Conservation (phyloP, 2,888 invertebrate genomes). For the Drosophila koepferae region DNA sequence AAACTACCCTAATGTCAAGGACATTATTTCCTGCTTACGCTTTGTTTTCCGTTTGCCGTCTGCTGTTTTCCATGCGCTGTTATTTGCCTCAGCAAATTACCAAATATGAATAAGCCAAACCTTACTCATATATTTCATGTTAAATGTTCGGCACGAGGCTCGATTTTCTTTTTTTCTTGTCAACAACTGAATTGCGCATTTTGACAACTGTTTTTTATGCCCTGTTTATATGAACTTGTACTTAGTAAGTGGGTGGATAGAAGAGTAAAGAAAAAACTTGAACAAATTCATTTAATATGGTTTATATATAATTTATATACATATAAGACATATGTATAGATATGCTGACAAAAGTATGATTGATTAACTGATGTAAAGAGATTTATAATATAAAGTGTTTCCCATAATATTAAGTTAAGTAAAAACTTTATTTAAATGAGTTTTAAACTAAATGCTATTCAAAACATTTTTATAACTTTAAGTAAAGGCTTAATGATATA, state of each 20-base stretch:
- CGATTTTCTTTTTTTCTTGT: neutral
- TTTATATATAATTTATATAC: too few species aligned
- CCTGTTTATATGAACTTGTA: neutral
- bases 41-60: constrained; percentile 2
- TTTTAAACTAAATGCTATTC: too few species aligned
- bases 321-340: neutral
- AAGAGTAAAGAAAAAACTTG: neutral
- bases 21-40: neutral
- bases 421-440: too few species aligned
- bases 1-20: neutral
- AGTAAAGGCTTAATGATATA: too few species aligned
- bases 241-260: neutral
- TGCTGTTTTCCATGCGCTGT: neutral
- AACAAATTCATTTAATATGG: too few species aligned
- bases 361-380: too few species aligned
- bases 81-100: constrained; percentile 17
- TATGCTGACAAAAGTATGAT: too few species aligned
- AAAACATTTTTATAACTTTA: too few species aligned
- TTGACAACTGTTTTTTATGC: constrained; percentile 18
- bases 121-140: constrained; percentile 37
- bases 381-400: too few species aligned
- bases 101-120: constrained; percentile 42
- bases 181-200: constrained; percentile 7
- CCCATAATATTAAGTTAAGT: too few species aligned
- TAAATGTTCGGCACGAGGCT: constrained; percentile 41